Conservation (phyloP, 64 coral and sea anemone species). For the Orbicella faveolata region DNA sequence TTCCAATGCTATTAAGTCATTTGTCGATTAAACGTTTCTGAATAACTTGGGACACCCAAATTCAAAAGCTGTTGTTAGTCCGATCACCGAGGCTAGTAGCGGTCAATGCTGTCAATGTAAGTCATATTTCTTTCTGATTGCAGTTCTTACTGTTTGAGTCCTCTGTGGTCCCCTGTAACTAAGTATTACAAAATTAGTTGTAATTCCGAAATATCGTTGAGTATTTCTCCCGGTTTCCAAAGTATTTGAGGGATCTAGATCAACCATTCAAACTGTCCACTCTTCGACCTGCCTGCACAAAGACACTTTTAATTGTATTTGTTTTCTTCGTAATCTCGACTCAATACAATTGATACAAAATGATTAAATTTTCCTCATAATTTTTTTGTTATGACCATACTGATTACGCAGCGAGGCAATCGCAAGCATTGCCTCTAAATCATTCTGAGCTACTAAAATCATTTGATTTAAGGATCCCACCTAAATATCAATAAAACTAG, state of each 20-base stretch:
- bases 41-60: neutral
- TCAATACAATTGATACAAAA: neutral
- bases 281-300: neutral
- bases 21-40: neutral
- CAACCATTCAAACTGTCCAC: neutral
- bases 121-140: neutral
- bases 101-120: neutral
- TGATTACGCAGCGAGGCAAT: too few relatives aligned
- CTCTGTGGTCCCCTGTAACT: too few relatives aligned
- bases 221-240: neutral
- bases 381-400: too few relatives aligned
- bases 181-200: too few relatives aligned
- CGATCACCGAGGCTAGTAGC: too few relatives aligned
- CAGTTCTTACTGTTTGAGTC: neutral
- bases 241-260: neutral
- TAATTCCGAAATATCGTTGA: neutral
- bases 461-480: too few relatives aligned
- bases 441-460: too few relatives aligned
- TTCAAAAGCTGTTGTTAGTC: conserved; percentile 1
- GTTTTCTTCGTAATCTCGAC: neutral
- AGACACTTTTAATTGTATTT: neutral
- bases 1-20: neutral
- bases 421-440: too few relatives aligned
- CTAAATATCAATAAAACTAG: too few relatives aligned
- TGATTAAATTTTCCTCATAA: too few relatives aligned